These are phyloP conservation scores for Drosophila lacicola DNA, from an alignment of 2,888 invertebrate species.

Conservation along the genomic window DNA sequence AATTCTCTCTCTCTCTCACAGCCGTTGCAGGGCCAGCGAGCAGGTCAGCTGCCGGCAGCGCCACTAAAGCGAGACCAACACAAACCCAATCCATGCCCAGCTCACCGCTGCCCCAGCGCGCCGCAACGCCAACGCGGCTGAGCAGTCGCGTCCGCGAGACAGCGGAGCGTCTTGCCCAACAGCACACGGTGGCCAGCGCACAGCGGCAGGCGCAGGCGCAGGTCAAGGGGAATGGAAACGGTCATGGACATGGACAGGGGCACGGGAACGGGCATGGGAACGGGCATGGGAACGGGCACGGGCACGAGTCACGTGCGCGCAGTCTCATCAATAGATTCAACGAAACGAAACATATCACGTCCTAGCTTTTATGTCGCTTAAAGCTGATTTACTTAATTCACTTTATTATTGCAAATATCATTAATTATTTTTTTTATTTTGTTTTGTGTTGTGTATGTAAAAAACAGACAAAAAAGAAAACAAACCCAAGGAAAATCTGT, in stretches of 20 bases:
- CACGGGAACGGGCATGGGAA: slow-evolving; percentile 21
- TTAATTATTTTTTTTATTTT: slow-evolving; percentile 33
- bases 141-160: slow-evolving; percentile 85
- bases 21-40: slow-evolving; percentile 28
- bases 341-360: slow-evolving; percentile 77
- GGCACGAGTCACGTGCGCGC: slow-evolving; percentile 64
- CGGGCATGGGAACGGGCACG: slow-evolving; percentile 20
- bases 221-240: slow-evolving; percentile 19
- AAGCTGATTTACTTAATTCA: slow-evolving; percentile 42
- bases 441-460: slow-evolving; percentile 31
- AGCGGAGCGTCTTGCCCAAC: slow-evolving; percentile 84
- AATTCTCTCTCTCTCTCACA: neutral
- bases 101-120: slow-evolving; percentile 81
- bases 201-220: slow-evolving; percentile 48
- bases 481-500: slow-evolving; percentile 46
- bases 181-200: slow-evolving; percentile 78
- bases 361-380: slow-evolving; percentile 60
- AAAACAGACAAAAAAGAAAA: slow-evolving; percentile 4
- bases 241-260: slow-evolving; percentile 9
- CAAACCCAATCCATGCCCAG: slow-evolving; percentile 84
- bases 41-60: slow-evolving; percentile 36
- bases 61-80: slow-evolving; percentile 53
- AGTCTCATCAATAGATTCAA: slow-evolving; percentile 74
- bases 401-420: slow-evolving; percentile 45
- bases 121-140: slow-evolving; percentile 85